Conservation (phyloP, 2,113 vertebrate genomes). For the Erythrolamprus reginae region DNA sequence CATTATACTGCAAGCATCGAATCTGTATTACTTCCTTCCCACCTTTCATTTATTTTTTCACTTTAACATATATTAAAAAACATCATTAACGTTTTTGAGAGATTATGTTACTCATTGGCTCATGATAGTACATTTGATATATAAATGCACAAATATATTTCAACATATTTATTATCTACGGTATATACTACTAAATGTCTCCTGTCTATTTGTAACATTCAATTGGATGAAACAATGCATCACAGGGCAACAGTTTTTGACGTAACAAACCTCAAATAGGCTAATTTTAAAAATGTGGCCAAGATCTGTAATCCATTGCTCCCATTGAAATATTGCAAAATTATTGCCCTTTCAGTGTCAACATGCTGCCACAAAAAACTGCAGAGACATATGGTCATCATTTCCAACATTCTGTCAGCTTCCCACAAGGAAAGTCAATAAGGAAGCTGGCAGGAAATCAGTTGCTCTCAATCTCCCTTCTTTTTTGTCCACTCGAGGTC, state of each 20-base stretch:
- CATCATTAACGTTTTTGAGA: not conserved
- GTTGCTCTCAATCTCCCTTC: not conserved
- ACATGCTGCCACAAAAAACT: not conserved
- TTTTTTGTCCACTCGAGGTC: not conserved
- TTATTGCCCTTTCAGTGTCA: not conserved
- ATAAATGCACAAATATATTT: not conserved
- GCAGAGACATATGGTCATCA: not conserved
- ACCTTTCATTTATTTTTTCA: conserved; percentile 35
- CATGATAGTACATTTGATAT: not conserved
- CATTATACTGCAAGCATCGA: conserved; percentile 34
- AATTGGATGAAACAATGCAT: not conserved
- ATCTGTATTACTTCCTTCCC: conserved; percentile 21
- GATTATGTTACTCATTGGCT: not conserved
- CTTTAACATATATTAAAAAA: conserved; percentile 28
- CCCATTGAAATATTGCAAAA: not conserved
- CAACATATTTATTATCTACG: not conserved
- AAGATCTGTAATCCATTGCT: not conserved
- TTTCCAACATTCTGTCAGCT: not conserved
- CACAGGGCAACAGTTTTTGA: not conserved
- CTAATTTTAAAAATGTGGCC: not conserved
- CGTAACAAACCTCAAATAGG: not conserved
- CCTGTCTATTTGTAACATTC: not conserved
- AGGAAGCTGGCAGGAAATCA: not conserved
- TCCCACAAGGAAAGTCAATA: not conserved
- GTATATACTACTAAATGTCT: not conserved